Base-by-base conservation (phyloP, 2,113 vertebrate species). In the Zapornia atra region DNA sequence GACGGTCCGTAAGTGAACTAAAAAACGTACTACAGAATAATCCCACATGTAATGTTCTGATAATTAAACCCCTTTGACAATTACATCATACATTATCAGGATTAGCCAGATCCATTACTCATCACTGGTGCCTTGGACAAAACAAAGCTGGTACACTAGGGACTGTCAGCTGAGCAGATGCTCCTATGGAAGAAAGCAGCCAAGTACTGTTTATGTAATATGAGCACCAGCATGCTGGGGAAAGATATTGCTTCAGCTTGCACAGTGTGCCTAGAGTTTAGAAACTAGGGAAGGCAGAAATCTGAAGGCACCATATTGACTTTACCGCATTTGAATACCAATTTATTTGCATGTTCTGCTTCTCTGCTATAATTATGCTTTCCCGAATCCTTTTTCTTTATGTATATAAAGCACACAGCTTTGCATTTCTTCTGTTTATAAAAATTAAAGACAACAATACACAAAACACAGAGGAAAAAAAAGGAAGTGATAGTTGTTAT, bases 41-140 rank as follows among this genome's bases (percentile, higher is more conserved):
- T 98, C 98, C 98, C 98, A 97, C 95, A 84, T 98, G 98, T 97
- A 98, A 98, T 97, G 97, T 97, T 97, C 97, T 97, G 98, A 98
- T 98, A 98, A 99, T 99, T 98, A 99, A 99, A 98, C 97, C 97
- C 98, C 98, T 98, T 97, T 99, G 98, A 98, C 98, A 98, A 98
- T 99, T 99, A 98, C 99, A 98, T 99, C 99, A 99, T 98, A 91
- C 98, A 98, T 98, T 98, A 99, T 98, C 98, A 98, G 98, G 96
- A 98, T 96, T 98, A 98, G 98, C 98, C 98, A 98, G 97, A 98
- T 98, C 98, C 98, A 98, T 99, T 99, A 98, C 98, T 98, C 97
- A 97, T 88, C 97, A 98, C 98, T 98, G 98, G 98, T 98, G 97
- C 91, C 97, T 97, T 89, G 97, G 98, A 98, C 98, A 98, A 98